These are phyloP conservation scores for Octodonta nipae DNA, from an alignment of 2,888 invertebrate species.

Conservation along the genomic window DNA sequence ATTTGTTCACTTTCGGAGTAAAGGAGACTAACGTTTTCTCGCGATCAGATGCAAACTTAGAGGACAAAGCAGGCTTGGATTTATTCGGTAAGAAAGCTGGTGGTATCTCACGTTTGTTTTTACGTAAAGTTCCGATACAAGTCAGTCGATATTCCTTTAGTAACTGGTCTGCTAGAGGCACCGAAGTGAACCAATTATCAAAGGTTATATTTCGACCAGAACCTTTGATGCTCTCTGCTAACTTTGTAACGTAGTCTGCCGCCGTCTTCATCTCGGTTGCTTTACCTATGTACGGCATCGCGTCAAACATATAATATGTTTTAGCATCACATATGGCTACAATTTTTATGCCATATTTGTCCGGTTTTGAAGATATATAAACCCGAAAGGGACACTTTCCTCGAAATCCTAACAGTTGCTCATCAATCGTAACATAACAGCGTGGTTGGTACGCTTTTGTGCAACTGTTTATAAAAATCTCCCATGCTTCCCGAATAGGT, in stretches of 20 bases:
- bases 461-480: neutral
- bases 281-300: neutral
- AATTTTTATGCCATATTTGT: neutral
- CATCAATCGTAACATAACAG: neutral
- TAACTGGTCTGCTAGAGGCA: too few species aligned
- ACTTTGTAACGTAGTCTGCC: neutral
- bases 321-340: neutral
- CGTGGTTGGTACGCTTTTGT: neutral
- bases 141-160: too few species aligned
- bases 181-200: neutral
- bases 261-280: neutral
- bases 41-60: neutral
- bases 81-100: neutral
- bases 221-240: neutral
- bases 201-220: neutral
- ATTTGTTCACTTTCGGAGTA: neutral
- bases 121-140: too few species aligned
- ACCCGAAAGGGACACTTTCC: neutral
- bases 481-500: neutral
- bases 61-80: neutral
- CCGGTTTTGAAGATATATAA: neutral
- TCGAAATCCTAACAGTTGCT: neutral
- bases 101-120: neutral
- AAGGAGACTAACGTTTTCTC: neutral
- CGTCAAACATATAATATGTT: neutral